Evolutionary conservation across 2,113 vertebrate genomes (phyloP), one percentile per base, ranked within the genome.

Genomic region (Cromileptes altivelis): DNA sequence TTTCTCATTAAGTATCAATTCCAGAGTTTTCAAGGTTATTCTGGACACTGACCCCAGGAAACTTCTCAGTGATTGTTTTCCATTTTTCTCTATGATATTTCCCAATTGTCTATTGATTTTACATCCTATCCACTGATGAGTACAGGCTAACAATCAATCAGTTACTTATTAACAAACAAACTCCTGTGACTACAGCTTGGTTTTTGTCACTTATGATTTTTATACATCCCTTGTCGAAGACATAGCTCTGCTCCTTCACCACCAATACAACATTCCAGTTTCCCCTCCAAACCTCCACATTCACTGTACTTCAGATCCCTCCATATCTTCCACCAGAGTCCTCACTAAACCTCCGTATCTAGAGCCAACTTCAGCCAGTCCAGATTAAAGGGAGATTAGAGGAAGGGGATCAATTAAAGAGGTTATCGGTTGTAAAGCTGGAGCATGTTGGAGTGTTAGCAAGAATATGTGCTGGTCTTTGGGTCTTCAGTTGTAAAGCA

Each of bases 321-420:
- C 33, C 8, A 0, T 30, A 62, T 61, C 42, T 37, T 21, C 18
- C 12, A 17, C 4, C 7, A 27, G 40, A 23, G 40, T 68, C 4
- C 18, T 53, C 19, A 12, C 27, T 37, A 53, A 33, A 53, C 47
- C 25, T 37, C 25, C 1, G 2, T 52, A n/a, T 33, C 6, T 55
- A 50, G 37, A 37, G 27, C 65, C 18, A 4, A 33, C 53, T 21
- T 47, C 75, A 49, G 13, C 4, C 49, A 4, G 42, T 45, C 37
- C 75, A 68, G 75, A 37, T 40, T 42, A 40, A 75, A 15, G 2
- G n/a, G 21, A 19, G 74, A 56, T 76, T 15, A 65, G 33, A 64
- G 33, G 49, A 25, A 19, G 17, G 27, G 4, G 42, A 69, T 60
- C 75, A 42, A 45, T 72, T 58, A 45, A 71, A 50, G 64, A 52